Conservation (phyloP, 2,888 invertebrate genomes). For the Drosophila meridionalis region DNA sequence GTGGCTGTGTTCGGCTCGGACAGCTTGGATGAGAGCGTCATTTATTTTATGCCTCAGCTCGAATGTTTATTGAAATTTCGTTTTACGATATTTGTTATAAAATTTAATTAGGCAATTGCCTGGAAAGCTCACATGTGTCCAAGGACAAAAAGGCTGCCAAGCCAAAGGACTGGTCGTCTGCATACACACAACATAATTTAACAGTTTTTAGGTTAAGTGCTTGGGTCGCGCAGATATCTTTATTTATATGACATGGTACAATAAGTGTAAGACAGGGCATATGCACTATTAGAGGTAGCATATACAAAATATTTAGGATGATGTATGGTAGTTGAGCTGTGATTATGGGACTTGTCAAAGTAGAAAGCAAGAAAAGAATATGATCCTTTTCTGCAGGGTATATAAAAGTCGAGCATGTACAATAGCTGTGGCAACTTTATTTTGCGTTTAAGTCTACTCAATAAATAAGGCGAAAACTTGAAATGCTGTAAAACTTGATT, state of each 20-base stretch:
- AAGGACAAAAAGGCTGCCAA: slow-evolving; percentile 23
- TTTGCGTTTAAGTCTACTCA: background rate
- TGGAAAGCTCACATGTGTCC: slow-evolving; percentile 60
- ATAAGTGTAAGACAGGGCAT: background rate
- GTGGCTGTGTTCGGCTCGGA: background rate
- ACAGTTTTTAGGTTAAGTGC: slow-evolving; percentile 49
- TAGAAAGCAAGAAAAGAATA: no score
- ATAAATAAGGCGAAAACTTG: slow-evolving; percentile 6
- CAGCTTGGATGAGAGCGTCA: slow-evolving; percentile 1
- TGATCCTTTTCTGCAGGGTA: background rate
- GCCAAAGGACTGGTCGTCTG: background rate
- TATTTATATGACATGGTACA: slow-evolving; percentile 38
- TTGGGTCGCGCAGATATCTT: slow-evolving; percentile 51
- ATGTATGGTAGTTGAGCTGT: background rate
- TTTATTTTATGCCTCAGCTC: slow-evolving; percentile 19
- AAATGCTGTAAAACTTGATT: background rate
- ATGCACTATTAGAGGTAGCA: background rate
- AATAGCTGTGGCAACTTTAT: background rate
- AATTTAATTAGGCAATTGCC: slow-evolving; percentile 77
- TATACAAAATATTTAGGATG: background rate
- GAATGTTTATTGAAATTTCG: slow-evolving; percentile 67
- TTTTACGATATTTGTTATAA: slow-evolving; percentile 73
- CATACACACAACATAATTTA: slow-evolving; percentile 44
- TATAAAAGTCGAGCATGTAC: background rate
- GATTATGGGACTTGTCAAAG: background rate